phyloP scores from a whole-genome alignment of 53 echinoderm and acorn worm genomes.

The Apostichopus leukothele region DNA sequence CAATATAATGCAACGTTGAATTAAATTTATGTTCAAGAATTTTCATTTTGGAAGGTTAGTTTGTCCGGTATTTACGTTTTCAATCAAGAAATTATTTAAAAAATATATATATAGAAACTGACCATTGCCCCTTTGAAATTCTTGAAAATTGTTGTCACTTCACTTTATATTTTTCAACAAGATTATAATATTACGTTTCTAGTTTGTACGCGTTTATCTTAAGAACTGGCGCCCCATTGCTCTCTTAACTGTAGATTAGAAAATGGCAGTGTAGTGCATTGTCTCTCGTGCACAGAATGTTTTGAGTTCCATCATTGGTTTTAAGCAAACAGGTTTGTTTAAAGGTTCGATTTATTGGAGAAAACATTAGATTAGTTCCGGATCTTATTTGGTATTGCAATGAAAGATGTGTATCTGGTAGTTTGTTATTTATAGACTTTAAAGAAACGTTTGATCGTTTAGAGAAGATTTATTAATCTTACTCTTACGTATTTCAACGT shows the following conservation, averaged over 20 bases:
- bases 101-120: too few species aligned
- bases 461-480: not conserved
- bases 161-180: too few species aligned
- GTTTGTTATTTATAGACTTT: not conserved
- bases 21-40: too few species aligned
- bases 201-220: not conserved
- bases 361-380: not conserved
- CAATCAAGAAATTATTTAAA: too few species aligned
- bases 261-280: not conserved
- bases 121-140: too few species aligned
- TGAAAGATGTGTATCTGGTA: not conserved
- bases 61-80: too few species aligned
- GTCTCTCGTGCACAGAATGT: not conserved
- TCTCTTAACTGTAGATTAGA: too few species aligned
- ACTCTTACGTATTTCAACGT: not conserved
- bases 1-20: too few species aligned
- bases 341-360: not conserved
- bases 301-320: not conserved
- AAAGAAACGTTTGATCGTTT: not conserved
- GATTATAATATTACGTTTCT: too few species aligned
- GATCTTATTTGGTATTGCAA: slow-evolving; percentile 7
- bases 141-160: too few species aligned
- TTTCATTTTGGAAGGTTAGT: too few species aligned
- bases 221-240: not conserved
- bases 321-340: not conserved